These are phyloP conservation scores for Periparus ater DNA, from an alignment of 2,797 vertebrate genomes.

Conservation along the genomic window DNA sequence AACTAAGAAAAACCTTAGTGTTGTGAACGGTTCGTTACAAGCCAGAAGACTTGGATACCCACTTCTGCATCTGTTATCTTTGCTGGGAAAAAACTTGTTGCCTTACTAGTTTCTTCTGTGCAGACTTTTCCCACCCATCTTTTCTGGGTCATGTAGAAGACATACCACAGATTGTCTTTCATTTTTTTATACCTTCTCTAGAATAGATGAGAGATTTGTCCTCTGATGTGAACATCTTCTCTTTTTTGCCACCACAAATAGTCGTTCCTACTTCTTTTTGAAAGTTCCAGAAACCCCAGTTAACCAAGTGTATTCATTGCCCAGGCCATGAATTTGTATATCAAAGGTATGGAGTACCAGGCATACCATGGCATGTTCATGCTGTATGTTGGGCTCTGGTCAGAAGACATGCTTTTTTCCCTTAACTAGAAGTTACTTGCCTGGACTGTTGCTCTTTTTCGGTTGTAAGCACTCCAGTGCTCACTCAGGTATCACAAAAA, in stretches of 20 bases:
- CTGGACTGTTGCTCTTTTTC: neutral
- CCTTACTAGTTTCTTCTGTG: neutral
- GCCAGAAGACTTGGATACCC: neutral
- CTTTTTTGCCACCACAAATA: neutral
- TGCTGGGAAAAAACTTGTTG: neutral
- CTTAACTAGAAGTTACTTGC: neutral
- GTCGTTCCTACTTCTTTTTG: neutral
- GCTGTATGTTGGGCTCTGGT: neutral
- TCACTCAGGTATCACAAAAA: neutral
- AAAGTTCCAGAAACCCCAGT: neutral
- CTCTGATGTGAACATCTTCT: neutral
- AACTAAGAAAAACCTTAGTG: neutral
- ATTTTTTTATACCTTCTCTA: neutral
- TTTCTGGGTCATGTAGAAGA: neutral
- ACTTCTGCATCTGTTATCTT: neutral
- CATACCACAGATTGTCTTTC: neutral
- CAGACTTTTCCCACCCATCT: neutral
- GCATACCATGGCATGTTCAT: neutral
- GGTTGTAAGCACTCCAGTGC: rapidly evolving
- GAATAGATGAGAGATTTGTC: neutral
- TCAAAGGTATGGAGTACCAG: neutral
- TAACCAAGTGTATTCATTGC: neutral
- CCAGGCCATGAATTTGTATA: neutral
- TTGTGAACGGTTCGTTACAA: neutral
- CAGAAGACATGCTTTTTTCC: neutral